phyloP scores from a whole-genome alignment of 2,888 invertebrate species.

The Sphecodes monilicornis region DNA sequence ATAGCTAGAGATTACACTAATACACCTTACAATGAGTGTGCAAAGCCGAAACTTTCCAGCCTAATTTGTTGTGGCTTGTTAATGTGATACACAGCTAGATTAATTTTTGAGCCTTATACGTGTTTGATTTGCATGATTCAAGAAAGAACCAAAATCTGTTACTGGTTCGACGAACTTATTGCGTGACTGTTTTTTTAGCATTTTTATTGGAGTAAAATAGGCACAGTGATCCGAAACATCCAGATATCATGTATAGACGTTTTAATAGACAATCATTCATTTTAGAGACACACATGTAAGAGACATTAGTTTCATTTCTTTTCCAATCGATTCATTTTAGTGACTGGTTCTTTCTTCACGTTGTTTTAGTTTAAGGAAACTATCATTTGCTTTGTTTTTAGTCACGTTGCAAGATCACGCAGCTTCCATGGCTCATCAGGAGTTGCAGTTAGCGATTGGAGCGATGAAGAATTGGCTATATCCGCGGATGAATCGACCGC shows the following conservation, averaged over 20 bases:
- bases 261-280: conserved; percentile 3
- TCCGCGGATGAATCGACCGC: conserved; percentile 77
- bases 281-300: not conserved
- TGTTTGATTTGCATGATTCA: conserved; percentile 54
- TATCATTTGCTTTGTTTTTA: conserved; percentile 77
- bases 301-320: not conserved
- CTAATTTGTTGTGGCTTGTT: conserved; percentile 59
- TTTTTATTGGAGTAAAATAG: not conserved
- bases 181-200: not conserved
- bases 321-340: conserved; percentile 1
- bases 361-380: conserved; percentile 36
- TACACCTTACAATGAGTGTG: conserved; percentile 25
- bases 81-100: conserved; percentile 55
- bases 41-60: conserved; percentile 18
- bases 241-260: conserved; percentile 7
- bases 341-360: conserved; percentile 54
- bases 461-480: conserved; percentile 77
- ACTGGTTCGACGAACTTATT: not conserved
- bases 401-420: conserved; percentile 87
- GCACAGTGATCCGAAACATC: conserved; percentile 21
- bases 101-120: conserved; percentile 39
- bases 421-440: conserved; percentile 87
- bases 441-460: conserved; percentile 82
- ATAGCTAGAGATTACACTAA: conserved; percentile 39
- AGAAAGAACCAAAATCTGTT: conserved; percentile 53